Evolutionary conservation across 2,113 vertebrate genomes (phyloP), one percentile per base, ranked within the genome.

Genomic region (Osmerus mordax): DNA sequence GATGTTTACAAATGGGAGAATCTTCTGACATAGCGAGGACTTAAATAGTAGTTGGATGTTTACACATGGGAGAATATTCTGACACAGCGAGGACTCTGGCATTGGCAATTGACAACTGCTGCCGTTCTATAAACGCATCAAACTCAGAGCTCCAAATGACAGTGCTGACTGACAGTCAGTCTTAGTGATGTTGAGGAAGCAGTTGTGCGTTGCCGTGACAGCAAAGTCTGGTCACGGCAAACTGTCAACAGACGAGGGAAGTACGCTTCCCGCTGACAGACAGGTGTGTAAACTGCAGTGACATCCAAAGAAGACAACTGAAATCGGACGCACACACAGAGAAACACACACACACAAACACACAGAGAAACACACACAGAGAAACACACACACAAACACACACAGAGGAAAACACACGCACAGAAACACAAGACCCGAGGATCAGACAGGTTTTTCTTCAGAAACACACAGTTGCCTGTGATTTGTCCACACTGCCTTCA

Each of bases 401-500:
- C n/a, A n/a, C n/a, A n/a, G n/a, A n/a, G n/a, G n/a, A n/a, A n/a
- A n/a, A n/a, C 18, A 54, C 63, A 55, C 79, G 82, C 73, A 81
- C 86, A 85, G 78, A 78, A 84, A 83, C 71, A 54, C 68, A 70
- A 72, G 74, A 74, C 78, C 83, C 70, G 77, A 69, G 83, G 77
- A 78, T 86, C 83, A 73, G 73, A 84, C 82, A 77, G 66, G 80
- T 86, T 83, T 77, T 71, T 80, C 79, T 77, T 69, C 80, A 67
- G 78, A 83, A 78, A 53, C 66, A 70, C 83, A 76, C 73, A 76
- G 78, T 76, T 76, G 66, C 79, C 80, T 80, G 79, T 78, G 83
- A 83, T 88, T 84, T 80, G 75, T 85, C 76, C 81, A 78, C 72
- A 84, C 77, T 75, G 79, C 79, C 69, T 78, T 73, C 83, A 83